Conservation (phyloP, 2,797 vertebrate species). For the Chloroceryle amazona region DNA sequence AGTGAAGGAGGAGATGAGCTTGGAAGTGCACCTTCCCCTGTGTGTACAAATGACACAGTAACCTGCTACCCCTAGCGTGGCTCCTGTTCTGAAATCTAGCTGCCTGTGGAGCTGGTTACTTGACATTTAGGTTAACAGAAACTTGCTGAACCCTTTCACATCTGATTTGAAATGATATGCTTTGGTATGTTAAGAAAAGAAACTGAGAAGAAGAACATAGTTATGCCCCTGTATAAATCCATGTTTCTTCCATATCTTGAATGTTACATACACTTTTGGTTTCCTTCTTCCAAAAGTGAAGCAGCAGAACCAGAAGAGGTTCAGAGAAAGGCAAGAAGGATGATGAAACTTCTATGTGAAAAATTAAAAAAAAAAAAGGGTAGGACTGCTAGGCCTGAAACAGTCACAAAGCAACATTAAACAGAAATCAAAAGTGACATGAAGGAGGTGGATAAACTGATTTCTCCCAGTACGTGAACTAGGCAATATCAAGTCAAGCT, state of each 20-base stretch:
- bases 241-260: neutral
- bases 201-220: neutral
- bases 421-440: constrained; percentile 14
- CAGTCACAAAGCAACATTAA: neutral
- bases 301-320: neutral
- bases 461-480: neutral
- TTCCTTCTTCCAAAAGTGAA: constrained; percentile 25
- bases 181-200: neutral
- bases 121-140: neutral
- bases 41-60: neutral
- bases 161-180: neutral
- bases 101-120: neutral
- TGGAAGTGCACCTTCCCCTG: neutral
- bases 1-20: neutral
- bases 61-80: neutral
- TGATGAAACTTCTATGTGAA: neutral
- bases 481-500: constrained; percentile 8
- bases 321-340: constrained; percentile 8
- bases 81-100: neutral
- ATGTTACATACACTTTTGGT: neutral
- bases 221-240: neutral
- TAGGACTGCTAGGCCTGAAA: neutral
- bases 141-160: neutral
- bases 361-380: neutral
- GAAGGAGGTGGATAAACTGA: neutral